Base-by-base conservation (phyloP, 1,140 invertebrate genomes). In the Dysdera silvatica region DNA sequence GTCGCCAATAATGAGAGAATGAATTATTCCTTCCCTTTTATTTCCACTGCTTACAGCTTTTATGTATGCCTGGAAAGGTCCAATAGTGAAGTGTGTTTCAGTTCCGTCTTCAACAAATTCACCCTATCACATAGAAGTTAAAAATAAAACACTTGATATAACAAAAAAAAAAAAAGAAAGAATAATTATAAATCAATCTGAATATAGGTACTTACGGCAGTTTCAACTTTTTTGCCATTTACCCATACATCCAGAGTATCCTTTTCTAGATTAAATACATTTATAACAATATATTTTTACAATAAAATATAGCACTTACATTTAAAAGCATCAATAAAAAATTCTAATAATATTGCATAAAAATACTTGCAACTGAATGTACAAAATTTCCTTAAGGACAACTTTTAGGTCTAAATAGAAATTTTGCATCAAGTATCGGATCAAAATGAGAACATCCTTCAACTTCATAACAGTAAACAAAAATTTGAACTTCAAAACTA, bases 61-160 rank as follows among this genome's bases (percentile, higher is more conserved):
- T 37, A 88, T 86, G 58, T 78, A 80, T 2, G 79, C 82, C n/a
- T 74, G 71, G 4, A 76, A 77, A 4, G 71, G 31, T 18, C 57
- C 78, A 10, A 87, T 70, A 26, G 78, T 73, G 74, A 91, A 91
- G 69, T 85, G 82, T 4, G 87, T 91, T 73, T 87, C 85, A n/a
- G 86, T 89, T 40, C 88, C 89, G 59, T 85, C 82, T 55, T 89
- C 84, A 8, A 85, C 84, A 75, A 91, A 91, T 71, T 85, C 85
- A 43, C 83, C 86, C 84, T 88, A 58, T 53, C 76, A 74, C 68
- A 23, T 45, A 60, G 28, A 54, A 14, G 16, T 59, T 16, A 31
- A 29, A 55, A 16, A 40, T 10, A 57, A 49, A 29, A 7, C 5
- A 37, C 32, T 32, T 61, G 16, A 18, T 40, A 3, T 24, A 49